Evolutionary conservation across 1,140 invertebrate genomes (phyloP), one percentile per base, ranked within the genome.

Genomic region (Temnothorax longispinosus): DNA sequence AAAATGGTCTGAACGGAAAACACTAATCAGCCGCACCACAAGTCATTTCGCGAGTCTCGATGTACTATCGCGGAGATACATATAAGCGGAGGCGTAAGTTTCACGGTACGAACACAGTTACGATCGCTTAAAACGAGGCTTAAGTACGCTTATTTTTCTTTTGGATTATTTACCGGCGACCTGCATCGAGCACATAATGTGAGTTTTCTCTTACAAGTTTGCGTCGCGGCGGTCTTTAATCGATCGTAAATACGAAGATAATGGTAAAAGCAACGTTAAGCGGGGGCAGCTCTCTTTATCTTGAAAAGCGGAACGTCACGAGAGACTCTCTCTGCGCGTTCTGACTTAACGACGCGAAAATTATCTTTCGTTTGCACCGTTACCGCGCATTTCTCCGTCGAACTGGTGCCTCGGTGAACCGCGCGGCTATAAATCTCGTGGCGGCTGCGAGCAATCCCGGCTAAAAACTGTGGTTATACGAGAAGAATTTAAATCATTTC

Each of bases 171-270:
- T 85, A 75, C 44, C 18, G 54, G n/a, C 21, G 18, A 60, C 21
- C 27, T 35, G 85, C 58, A 44, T 7, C n/a, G 50, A 11, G 21
- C 54, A n/a, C 32, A 27, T 32, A 65, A 52, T 32, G 50, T n/a
- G 74, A 10, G 13, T 44, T 56, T 87, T 74, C 65, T 77, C 35
- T 65, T 21, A 35, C 6, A 27, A 47, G 32, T 44, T 32, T 13
- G 27, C 18, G 21, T 15, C 32, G 13, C 27, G 52, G 21, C 44
- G 21, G 58, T 52, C 32, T 74, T 78, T 78, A 62, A 89, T 80
- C 69, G 81, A 88, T 89, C 87, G 62, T 89, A 86, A 89, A 88
- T 38, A 65, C 69, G 50, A 8, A 2, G 27, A n/a, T 52, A 72
- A 84, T 78, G 52, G 56, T 74, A 76, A 87, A 75, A 87, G 82